Conservation (phyloP, 2,113 vertebrate species). For the Grantiella picta region DNA sequence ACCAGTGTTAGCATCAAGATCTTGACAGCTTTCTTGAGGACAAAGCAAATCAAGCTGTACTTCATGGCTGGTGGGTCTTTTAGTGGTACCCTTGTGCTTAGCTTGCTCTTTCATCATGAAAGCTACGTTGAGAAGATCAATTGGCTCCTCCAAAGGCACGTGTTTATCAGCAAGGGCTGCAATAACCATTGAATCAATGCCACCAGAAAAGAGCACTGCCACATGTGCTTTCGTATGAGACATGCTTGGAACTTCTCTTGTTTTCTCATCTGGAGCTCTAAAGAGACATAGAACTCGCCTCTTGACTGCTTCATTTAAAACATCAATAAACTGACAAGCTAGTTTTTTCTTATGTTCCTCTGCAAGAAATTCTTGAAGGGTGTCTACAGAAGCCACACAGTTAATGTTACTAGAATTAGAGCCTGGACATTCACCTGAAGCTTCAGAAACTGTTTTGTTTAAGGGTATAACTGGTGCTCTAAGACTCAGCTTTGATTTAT, state of each 20-base stretch:
- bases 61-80: conserved; percentile 31
- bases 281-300: conserved; percentile 78
- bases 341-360: conserved; percentile 46
- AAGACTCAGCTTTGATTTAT: conserved; percentile 66
- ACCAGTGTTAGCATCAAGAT: not conserved
- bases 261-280: not conserved
- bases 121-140: conserved; percentile 95
- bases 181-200: conserved; percentile 91
- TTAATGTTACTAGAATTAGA: not conserved
- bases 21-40: not conserved
- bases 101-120: conserved; percentile 75
- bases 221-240: conserved; percentile 60
- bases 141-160: conserved; percentile 78
- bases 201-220: conserved; percentile 92
- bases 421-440: not conserved
- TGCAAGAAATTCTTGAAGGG: conserved; percentile 72
- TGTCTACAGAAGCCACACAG: conserved; percentile 17
- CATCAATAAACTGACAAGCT: conserved; percentile 72
- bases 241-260: not conserved
- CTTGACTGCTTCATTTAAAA: conserved; percentile 81
- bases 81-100: not conserved
- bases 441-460: conserved; percentile 69
- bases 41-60: not conserved
- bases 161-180: conserved; percentile 86
- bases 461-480: conserved; percentile 76